Evolutionary conservation across 2,797 vertebrate genomes (phyloP), one percentile per base, ranked within the genome.

Genomic region (Eptatretus atami): DNA sequence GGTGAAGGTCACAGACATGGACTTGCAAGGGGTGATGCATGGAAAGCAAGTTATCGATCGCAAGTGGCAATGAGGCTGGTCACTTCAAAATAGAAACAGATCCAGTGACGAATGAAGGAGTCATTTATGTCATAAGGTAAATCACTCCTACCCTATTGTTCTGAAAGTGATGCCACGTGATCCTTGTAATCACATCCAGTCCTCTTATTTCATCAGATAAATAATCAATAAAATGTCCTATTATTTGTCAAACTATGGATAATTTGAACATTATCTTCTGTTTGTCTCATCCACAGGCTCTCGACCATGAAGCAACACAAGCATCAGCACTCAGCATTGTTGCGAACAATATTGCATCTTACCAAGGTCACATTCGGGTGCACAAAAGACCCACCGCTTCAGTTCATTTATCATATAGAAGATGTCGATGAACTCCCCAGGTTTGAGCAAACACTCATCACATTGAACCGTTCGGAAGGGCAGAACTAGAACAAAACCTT

Each of bases 121-220:
- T 83, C 66, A 67, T 92, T 65, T 74, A 65, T 2, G 83, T 81
- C 0, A 68, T 65, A 82, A 81, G 80, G 85, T 85, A 65, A 67
- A 64, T 24, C 57, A 61, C 63, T 15, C 2, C 5, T 52, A 65
- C 52, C 31, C 31, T 44, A 5, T 44, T 44, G 31, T 44, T 44
- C 31, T 44, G 31, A 4, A 44, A 44, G 31, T 44, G 31, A 44
- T 44, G 31, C 6, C 31, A 44, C 31, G 3, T 44, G 31, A 44
- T 44, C 31, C 31, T 44, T 44, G 31, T 8, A 44, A 44, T 44
- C 31, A 44, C 31, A 44, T 44, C 4, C 31, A 44, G 31, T 44
- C 31, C 2, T 44, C 3, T 44, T 44, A 44, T 44, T 44, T 44
- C 19, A 8, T 44, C 31, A 44, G 31, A 44, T 44, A 44, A 44